Base-by-base conservation (phyloP, 2,888 invertebrate genomes). In the Catocala fraxini region DNA sequence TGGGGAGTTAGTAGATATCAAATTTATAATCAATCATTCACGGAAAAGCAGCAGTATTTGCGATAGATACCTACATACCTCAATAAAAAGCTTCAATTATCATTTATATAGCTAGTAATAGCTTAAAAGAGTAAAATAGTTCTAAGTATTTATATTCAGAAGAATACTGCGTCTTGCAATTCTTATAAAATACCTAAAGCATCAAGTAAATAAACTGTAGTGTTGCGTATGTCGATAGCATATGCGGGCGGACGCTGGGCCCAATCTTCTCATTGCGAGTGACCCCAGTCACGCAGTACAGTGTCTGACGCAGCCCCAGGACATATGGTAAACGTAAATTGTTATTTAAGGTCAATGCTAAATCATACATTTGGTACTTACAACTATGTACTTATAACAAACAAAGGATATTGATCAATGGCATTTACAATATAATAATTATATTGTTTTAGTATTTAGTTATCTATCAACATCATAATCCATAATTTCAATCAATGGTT, bases 331-430 rank as follows among this genome's bases (percentile, higher is more conserved):
- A 87, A 86, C 76, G 80, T 82, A 83, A 87, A 90, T 90, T 88
- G 87, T 83, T 84, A 85, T 87, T 84, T 89, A 90, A 89, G 91
- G 91, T 91, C 91, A 91, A 89, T 88, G 87, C 82, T 86, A 86
- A 80, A 69, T 62, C 56, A 65, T 48, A 62, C 34, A 65, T 71
- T 73, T 65, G 45, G n/a, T 51, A 53, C 35, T 47, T 48, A 43
- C 43, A n/a, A 6, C 15, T 46, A 43, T 9, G 25, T 5, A 25
- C 25, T 25, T 25, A n/a, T 34, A 15, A 7, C 33, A 15, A 13
- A 15, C 45, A 45, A 25, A 45, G 11, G 15, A 46, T 15, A 10
- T 10, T 9, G 45, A 45, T 13, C 6, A 12, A 12, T 45, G 5
- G 12, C 13, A 12, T 45, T 9, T 39, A 39, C 5, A 39, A 39